phyloP scores from a whole-genome alignment of 2,797 vertebrate species.

The Neosilurus mollespiculum region DNA sequence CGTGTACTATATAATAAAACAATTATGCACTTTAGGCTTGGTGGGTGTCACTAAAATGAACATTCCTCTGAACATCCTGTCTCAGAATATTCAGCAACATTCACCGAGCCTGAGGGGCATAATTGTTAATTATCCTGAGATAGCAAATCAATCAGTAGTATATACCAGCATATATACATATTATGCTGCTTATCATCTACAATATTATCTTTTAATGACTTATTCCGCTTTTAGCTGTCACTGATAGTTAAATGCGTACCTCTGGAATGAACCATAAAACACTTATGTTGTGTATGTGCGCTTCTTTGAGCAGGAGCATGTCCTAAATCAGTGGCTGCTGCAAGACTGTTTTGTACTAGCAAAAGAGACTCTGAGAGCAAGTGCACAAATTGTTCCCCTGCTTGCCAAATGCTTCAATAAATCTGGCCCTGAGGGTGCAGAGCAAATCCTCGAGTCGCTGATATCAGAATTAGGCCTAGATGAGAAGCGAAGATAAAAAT shows the following conservation, averaged over 20 bases:
- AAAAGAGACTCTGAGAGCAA: background rate
- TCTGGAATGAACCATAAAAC: background rate
- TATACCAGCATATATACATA: background rate
- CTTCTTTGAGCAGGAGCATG: background rate
- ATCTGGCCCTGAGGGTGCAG: conserved; percentile 42
- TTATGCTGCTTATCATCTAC: background rate
- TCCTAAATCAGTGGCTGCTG: conserved; percentile 20
- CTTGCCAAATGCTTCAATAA: conserved; percentile 38
- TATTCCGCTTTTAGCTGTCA: background rate
- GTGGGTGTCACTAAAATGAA: too few relatives aligned
- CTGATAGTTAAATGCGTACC: background rate
- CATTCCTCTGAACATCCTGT: too few relatives aligned
- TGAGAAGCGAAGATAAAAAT: conserved; percentile 42
- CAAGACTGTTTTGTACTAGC: conserved; percentile 8
- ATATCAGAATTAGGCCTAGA: conserved; percentile 46
- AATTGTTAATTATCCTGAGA: too few relatives aligned
- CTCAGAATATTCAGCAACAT: too few relatives aligned
- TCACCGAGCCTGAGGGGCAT: too few relatives aligned
- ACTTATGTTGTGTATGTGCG: background rate
- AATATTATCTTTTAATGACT: background rate
- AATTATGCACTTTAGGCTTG: too few relatives aligned
- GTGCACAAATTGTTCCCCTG: conserved; percentile 30
- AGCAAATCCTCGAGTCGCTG: conserved; percentile 42
- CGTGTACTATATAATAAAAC: too few relatives aligned
- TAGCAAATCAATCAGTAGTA: too few relatives aligned